A percentile compares a stretch with the other conserved stretches of the same genome.
Conservation (phyloP, 2,797 vertebrate species). For the Lagothrix lagotricha region DNA sequence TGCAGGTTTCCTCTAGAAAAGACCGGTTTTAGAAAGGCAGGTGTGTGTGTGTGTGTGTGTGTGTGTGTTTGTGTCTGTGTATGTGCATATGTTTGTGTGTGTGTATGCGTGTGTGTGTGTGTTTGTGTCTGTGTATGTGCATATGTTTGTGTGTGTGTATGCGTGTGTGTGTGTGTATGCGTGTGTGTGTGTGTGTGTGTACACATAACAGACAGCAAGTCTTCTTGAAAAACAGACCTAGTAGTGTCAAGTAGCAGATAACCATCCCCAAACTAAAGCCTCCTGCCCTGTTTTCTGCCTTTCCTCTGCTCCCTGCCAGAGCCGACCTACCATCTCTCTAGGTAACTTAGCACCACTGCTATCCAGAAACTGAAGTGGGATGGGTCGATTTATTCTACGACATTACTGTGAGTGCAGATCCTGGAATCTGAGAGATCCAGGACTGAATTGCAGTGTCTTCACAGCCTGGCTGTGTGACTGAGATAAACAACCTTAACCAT, state of each 20-base stretch:
- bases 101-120: accelerated
- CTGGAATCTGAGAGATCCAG: neutral
- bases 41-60: no score
- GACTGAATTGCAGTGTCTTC: neutral
- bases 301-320: neutral
- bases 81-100: no score
- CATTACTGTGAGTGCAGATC: neutral
- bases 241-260: no score
- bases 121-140: no score
- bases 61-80: no score
- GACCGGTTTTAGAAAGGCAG: neutral
- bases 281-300: neutral
- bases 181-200: no score
- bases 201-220: neutral
- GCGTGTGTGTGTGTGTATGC: no score
- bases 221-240: neutral
- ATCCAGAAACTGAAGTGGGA: neutral
- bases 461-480: neutral
- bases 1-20: neutral
- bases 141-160: no score
- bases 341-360: neutral
- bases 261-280: neutral
- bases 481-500: neutral
- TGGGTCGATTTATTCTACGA: neutral
- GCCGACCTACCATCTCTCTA: neutral